phyloP scores from a whole-genome alignment of 2,113 vertebrate species.

The Chrysemys picta region DNA sequence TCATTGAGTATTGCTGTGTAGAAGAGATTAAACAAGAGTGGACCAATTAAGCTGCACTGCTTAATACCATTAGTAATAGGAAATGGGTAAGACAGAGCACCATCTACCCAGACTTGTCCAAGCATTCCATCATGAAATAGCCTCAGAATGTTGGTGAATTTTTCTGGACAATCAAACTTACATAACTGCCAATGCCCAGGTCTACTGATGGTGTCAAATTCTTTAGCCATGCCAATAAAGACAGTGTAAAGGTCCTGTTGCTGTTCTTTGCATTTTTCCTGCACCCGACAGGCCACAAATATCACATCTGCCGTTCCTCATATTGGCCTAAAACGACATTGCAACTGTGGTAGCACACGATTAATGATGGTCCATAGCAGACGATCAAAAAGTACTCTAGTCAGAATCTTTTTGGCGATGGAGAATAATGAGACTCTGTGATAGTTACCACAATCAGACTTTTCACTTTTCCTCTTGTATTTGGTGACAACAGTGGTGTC shows the following conservation, averaged over 20 bases:
- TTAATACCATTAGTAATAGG: background rate
- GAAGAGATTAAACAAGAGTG: background rate
- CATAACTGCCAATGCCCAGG: background rate
- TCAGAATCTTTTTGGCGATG: background rate
- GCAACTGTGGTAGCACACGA: no score
- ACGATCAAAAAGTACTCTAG: background rate
- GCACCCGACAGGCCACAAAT: no score
- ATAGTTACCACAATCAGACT: background rate
- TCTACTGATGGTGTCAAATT: no score
- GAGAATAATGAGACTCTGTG: background rate
- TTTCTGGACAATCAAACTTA: background rate
- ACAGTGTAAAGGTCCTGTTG: no score
- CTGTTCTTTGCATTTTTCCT: no score
- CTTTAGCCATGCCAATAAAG: no score
- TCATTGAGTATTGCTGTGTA: background rate
- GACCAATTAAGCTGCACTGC: background rate
- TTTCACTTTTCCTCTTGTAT: no score
- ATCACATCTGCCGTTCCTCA: no score
- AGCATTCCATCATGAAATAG: background rate
- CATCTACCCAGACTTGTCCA: background rate
- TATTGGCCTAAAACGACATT: no score
- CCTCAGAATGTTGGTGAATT: background rate
- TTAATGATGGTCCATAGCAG: background rate
- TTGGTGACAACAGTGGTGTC: no score
- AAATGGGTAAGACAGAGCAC: background rate